Evolutionary conservation across 1,140 invertebrate genomes (phyloP), one percentile per base, ranked within the genome.

Genomic region (Battus philenor): DNA sequence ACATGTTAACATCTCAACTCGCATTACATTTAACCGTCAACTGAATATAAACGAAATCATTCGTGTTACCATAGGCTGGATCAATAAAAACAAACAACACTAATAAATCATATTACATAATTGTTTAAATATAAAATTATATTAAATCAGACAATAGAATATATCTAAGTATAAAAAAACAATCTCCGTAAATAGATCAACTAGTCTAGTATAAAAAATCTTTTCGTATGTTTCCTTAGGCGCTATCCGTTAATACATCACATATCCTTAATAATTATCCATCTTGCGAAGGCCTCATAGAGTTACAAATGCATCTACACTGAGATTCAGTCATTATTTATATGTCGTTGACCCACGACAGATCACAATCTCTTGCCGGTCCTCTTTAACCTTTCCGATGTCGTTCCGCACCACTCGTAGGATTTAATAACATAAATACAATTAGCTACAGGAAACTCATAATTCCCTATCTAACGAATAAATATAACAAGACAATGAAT

Each of bases 151-250:
- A 85, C 86, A 84, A 87, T 87, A 87, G 74, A 83, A 86, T 86
- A 86, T 85, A 84, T 87, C 79, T 86, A 86, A 87, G 78, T 86
- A 86, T 86, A 86, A 86, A 85, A 86, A 86, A 87, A 87, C 84
- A 86, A 87, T 86, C 83, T 86, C 82, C 83, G 83, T 87, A 87
- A 86, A 87, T 86, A 86, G 82, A 83, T 86, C 75, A 77, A 82
- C 80, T 87, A 81, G 66, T 83, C 77, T 86, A 86, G 83, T 87
- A 86, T 87, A 87, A 86, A 47, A 87, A 87, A 86, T 81, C 79
- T 87, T 86, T 86, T 86, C 82, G 79, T 86, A 86, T 86, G 81
- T 86, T 82, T 87, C 70, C 84, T 87, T 86, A 86, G 85, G 81
- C 78, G 85, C 85, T 87, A 87, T 86, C 86, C 86, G 71, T 86